phyloP scores from a whole-genome alignment of 2,888 invertebrate species.

The Epirrhoe tristata region DNA sequence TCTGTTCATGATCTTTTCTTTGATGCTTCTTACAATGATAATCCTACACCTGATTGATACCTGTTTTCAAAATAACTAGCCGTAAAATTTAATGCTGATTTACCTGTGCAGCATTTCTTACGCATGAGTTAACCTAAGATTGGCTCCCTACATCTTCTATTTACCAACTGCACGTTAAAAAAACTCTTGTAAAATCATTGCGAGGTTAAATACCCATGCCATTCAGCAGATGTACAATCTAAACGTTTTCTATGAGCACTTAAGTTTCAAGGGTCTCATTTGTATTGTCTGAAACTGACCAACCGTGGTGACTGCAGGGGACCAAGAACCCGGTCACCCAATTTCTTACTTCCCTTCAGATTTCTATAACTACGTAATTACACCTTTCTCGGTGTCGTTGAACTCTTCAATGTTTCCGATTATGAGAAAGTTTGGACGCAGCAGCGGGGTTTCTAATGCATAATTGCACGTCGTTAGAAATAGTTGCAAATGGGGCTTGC shows the following conservation, averaged over 20 bases:
- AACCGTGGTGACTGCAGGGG: conserved; percentile 75
- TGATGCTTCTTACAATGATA: conserved; percentile 6
- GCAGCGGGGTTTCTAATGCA: conserved; percentile 68
- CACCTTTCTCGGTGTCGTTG: conserved; percentile 76
- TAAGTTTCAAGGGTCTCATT: conserved; percentile 66
- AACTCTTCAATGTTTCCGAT: conserved; percentile 71
- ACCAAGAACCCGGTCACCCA: conserved; percentile 77
- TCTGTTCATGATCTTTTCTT: conserved; percentile 28
- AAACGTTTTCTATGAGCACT: conserved; percentile 62
- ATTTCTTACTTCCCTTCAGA: conserved; percentile 72
- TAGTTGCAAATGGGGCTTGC: conserved; percentile 57
- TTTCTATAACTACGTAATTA: conserved; percentile 73
- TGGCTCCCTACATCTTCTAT: conserved; percentile 49
- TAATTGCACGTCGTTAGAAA: conserved; percentile 61
- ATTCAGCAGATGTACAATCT: conserved; percentile 65
- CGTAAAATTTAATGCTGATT: not conserved
- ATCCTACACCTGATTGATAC: conserved; percentile 23
- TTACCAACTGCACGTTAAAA: conserved; percentile 49
- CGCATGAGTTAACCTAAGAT: conserved; percentile 18
- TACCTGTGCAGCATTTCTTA: conserved; percentile 5
- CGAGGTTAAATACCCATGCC: conserved; percentile 32
- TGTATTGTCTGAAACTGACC: conserved; percentile 82
- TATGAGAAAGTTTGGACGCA: conserved; percentile 73
- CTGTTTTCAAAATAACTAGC: not conserved
- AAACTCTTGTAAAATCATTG: conserved; percentile 40